A percentile compares a stretch with the other conserved stretches of the same genome.
Evolutionary conservation across 30 jellyfish, hydroid and myxozoan genomes (phyloP).

Genomic region (Chrysaora quinquecirrha): DNA sequence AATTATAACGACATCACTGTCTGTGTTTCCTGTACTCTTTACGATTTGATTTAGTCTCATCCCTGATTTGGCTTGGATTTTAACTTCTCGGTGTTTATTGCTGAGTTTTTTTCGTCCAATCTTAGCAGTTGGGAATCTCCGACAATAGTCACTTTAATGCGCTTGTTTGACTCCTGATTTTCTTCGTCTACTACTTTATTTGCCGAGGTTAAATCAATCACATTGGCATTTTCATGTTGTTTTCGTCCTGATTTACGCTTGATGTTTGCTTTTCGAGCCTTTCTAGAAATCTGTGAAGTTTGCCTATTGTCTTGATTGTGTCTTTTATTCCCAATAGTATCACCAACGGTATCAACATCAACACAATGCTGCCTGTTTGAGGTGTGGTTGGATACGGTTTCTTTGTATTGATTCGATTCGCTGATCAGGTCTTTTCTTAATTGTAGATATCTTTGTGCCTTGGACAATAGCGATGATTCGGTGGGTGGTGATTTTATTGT

Average conservation of each 20-base stretch:
- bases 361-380: conserved; percentile 1
- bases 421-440: too few species aligned
- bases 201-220: neutral
- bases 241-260: neutral
- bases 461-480: neutral
- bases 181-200: neutral
- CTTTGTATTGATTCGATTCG: neutral
- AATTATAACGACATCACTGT: conserved; percentile 7
- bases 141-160: neutral
- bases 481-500: neutral
- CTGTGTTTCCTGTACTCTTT: conserved; percentile 2
- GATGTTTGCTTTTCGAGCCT: neutral
- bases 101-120: conserved; percentile 4
- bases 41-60: conserved; percentile 11
- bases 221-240: neutral
- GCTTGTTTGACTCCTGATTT: conserved; percentile 2
- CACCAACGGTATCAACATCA: neutral
- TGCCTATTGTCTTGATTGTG: neutral
- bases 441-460: neutral
- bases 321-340: neutral
- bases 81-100: conserved; percentile 10
- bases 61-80: conserved; percentile 8
- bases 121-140: conserved; percentile 14
- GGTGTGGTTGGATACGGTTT: conserved; percentile 5
- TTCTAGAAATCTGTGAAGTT: neutral